A percentile compares a stretch with the other conserved stretches of the same genome.
Evolutionary conservation across 2,797 vertebrate species (phyloP).

Genomic region (Arrhamphus sclerolepis): DNA sequence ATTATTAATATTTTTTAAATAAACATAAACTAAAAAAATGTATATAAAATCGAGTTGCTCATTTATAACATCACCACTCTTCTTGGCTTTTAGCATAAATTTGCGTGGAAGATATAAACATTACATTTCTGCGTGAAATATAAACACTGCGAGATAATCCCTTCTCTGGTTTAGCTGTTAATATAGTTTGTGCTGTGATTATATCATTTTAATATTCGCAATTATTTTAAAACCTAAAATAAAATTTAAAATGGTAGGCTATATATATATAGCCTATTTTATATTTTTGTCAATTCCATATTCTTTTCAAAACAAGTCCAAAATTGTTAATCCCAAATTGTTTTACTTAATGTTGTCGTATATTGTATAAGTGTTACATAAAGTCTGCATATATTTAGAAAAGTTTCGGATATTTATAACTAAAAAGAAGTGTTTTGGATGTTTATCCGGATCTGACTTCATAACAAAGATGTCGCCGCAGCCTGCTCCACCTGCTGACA

Average conservation of each 20-base stretch:
- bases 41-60: too few species aligned
- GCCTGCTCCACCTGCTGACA: slow-evolving; percentile 48
- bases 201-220: not conserved
- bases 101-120: slow-evolving; percentile 19
- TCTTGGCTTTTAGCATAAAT: not conserved
- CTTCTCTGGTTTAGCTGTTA: not conserved
- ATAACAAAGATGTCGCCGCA: slow-evolving; percentile 73
- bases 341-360: not conserved
- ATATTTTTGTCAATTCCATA: not conserved
- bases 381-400: not conserved
- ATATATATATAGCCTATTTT: too few species aligned
- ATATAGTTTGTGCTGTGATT: not conserved
- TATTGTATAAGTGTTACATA: too few species aligned
- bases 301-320: slow-evolving; percentile 9
- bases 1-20: too few species aligned
- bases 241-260: not conserved
- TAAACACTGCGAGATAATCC: not conserved
- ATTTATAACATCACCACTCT: too few species aligned
- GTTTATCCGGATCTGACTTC: slow-evolving; percentile 40
- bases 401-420: not conserved
- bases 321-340: not conserved
- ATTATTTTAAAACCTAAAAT: not conserved
- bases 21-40: too few species aligned
- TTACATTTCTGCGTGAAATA: not conserved
- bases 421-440: slow-evolving; percentile 8